A percentile compares a stretch with the other conserved stretches of the same genome.
Evolutionary conservation across 1,140 invertebrate species (phyloP).

Genomic region (Drosophila orosa): DNA sequence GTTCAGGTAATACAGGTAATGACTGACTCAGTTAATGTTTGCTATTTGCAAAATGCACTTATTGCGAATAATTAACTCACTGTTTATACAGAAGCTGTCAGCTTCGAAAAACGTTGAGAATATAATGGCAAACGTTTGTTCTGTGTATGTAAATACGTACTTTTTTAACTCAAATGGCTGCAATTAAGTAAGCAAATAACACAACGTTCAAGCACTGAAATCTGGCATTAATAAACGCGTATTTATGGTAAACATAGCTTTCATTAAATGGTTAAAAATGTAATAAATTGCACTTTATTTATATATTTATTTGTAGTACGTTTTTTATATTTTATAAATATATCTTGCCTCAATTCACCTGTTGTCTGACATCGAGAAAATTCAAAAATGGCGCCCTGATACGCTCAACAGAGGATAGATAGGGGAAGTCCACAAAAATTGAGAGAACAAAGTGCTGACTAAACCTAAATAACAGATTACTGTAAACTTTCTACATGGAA

Average conservation of each 20-base stretch:
- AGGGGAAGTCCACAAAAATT: neutral
- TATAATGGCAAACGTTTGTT: conserved; percentile 11
- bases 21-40: conserved; percentile 8
- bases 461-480: neutral
- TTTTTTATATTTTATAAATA: neutral
- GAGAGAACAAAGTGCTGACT: neutral
- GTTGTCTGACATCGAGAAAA: neutral
- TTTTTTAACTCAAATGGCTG: conserved; percentile 7
- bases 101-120: neutral
- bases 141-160: conserved; percentile 2
- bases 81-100: conserved; percentile 13
- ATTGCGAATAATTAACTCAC: conserved; percentile 6
- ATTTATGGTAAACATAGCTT: conserved; percentile 1
- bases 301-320: neutral
- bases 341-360: neutral
- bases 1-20: neutral
- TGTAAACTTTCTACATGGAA: neutral
- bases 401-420: conserved; percentile 6
- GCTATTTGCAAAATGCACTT: conserved; percentile 9
- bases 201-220: conserved; percentile 1
- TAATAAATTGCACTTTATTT: no score
- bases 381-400: conserved; percentile 31
- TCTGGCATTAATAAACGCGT: conserved; percentile 11
- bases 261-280: neutral
- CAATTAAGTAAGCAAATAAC: conserved; percentile 17